Base-by-base conservation (phyloP, 1,140 invertebrate genomes). In the Cyclargus thomasi region DNA sequence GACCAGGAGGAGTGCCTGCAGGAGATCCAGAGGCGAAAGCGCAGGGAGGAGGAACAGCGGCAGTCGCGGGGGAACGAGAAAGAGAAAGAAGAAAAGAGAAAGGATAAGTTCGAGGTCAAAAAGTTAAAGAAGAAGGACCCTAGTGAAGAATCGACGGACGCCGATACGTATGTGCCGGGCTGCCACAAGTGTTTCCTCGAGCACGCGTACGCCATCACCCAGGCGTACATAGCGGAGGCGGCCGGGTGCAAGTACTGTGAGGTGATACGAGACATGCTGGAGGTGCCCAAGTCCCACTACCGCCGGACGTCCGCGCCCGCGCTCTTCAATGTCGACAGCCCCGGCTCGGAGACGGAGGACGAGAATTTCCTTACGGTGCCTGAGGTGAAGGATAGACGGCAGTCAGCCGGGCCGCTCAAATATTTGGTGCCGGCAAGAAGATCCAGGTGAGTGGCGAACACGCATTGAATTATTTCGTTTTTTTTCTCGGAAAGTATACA, bases 101-200 rank as follows among this genome's bases (percentile, higher is more conserved):
- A 78, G 75, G 47, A 82, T 72, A 66, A 68, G 75, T 11, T 69
- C 79, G 83, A 85, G 72, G 81, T 86, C 63, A 91, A 82, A 69
- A 90, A 85, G 39, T 72, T 83, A 53, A 47, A 47, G 85, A n/a
- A 83, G 79, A 66, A 83, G n/a, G 79, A 90, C 63, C 81, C 80
- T 0, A 91, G 90, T 65, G 88, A 91, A 55, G 90, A 91, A 53
- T 91, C 90, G 0, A 91, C 88, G 4, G 90, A 91, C 57, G 70
- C 78, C 14, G 90, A 91, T 67, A 79, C 67, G 67, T 88, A 85
- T 23, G 83, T 91, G 2, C 76, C 82, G 4, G 88, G 84, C 2
- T 91, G 90, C 67, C 90, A 91, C 73, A 90, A 90, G 71, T 91
- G 90, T 70, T 91, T 91, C 73, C 78, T 91, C 57, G 90, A 91